phyloP scores from a whole-genome alignment of 2,797 vertebrate species.

The Saxicola maurus region DNA sequence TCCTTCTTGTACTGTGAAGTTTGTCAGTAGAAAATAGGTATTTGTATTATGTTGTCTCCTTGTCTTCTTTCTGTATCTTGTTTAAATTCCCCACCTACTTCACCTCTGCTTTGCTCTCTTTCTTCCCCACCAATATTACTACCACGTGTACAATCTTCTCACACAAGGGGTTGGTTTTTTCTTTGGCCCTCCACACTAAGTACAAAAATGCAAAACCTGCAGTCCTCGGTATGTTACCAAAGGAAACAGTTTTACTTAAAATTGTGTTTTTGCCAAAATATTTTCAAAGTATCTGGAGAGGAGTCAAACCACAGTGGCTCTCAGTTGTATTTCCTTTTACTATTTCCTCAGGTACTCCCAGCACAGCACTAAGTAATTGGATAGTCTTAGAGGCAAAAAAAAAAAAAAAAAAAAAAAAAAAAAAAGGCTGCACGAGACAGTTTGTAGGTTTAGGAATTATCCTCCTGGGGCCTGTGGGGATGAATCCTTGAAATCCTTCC shows the following conservation, averaged over 20 bases:
- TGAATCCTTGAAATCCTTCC: neutral
- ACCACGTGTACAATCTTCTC: constrained; percentile 37
- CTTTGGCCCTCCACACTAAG: constrained; percentile 34
- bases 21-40: neutral
- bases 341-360: constrained; percentile 76
- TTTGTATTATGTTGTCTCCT: neutral
- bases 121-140: neutral
- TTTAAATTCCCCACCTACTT: neutral
- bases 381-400: constrained; percentile 63
- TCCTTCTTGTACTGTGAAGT: neutral
- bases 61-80: neutral
- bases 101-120: neutral
- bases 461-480: constrained; percentile 51
- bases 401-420: too few relatives aligned
- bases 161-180: neutral
- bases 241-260: constrained; percentile 83
- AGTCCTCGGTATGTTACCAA: constrained; percentile 78
- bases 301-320: constrained; percentile 80
- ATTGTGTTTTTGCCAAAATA: constrained; percentile 80
- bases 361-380: constrained; percentile 73
- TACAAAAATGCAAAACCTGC: constrained; percentile 76
- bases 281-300: constrained; percentile 80
- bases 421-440: constrained; percentile 54
- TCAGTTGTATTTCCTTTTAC: constrained; percentile 81
- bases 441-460: constrained; percentile 75